Conservation (phyloP, 2,888 invertebrate species). For the Mesorhabditis spiculigera region DNA sequence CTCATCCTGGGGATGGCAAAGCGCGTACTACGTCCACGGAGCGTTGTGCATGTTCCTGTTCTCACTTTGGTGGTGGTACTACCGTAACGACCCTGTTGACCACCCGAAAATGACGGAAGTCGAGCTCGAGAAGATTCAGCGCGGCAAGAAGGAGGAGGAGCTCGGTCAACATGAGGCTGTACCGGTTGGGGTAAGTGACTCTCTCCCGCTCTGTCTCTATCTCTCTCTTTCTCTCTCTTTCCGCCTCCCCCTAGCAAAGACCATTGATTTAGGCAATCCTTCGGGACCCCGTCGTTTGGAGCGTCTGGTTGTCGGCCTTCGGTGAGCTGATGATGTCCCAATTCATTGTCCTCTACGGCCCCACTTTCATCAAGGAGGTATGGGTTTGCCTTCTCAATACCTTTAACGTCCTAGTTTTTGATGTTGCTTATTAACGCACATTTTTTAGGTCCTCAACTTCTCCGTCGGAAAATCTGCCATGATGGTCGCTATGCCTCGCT, state of each 20-base stretch:
- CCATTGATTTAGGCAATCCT: no score
- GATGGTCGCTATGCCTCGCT: conserved; percentile 41
- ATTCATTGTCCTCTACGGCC: conserved; percentile 45
- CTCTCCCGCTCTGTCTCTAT: background rate
- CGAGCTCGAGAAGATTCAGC: conserved; percentile 40
- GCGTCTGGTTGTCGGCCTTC: conserved; percentile 44
- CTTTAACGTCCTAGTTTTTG: background rate
- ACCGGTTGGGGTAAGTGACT: conserved; percentile 31
- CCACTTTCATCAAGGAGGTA: conserved; percentile 42
- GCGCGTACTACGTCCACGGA: conserved; percentile 41
- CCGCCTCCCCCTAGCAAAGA: no score
- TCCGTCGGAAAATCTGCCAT: conserved; percentile 43
- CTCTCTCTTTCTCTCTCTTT: background rate
- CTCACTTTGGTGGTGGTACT: conserved; percentile 29
- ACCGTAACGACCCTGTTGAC: conserved; percentile 35
- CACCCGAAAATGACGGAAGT: conserved; percentile 41
- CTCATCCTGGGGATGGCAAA: conserved; percentile 38
- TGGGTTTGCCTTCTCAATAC: background rate
- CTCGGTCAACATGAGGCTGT: conserved; percentile 31
- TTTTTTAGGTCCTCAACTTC: conserved; percentile 36
- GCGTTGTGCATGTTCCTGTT: conserved; percentile 33
- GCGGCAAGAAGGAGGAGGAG: conserved; percentile 33
- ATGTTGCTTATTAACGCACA: background rate
- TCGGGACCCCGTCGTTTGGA: conserved; percentile 37
- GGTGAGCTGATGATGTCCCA: conserved; percentile 48